A percentile compares a stretch with the other conserved stretches of the same genome.
These are phyloP conservation scores for Ditylenchus weischeri DNA, from an alignment of 2,888 invertebrate genomes.

Conservation along the genomic window DNA sequence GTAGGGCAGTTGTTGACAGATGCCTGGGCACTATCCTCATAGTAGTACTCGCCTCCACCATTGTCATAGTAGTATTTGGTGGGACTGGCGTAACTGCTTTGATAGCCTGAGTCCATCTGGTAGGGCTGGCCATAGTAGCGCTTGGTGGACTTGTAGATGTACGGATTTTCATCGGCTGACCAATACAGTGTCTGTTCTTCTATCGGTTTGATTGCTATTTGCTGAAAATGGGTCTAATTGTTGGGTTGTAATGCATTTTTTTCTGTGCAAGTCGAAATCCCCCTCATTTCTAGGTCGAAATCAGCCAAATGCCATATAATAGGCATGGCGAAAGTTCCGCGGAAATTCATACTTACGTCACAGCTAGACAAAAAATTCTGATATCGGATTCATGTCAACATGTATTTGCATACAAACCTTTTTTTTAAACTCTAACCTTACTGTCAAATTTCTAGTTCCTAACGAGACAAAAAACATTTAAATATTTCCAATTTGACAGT, in stretches of 20 bases:
- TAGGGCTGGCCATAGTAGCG: slow-evolving; percentile 56
- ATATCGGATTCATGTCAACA: too few species aligned
- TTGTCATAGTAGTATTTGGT: slow-evolving; percentile 13
- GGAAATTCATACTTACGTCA: too few species aligned
- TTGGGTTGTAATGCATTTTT: neutral
- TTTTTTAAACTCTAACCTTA: too few species aligned
- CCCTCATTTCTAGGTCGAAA: too few species aligned
- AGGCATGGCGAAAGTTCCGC: too few species aligned
- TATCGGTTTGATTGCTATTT: slow-evolving; percentile 46
- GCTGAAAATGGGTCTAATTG: slow-evolving; percentile 21
- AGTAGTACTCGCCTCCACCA: slow-evolving; percentile 7
- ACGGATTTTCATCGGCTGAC: slow-evolving; percentile 58
- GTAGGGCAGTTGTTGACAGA: neutral
- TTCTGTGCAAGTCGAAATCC: too few species aligned
- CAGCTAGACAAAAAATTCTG: too few species aligned
- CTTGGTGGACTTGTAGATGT: slow-evolving; percentile 55
- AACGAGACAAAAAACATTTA: too few species aligned
- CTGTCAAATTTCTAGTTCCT: too few species aligned
- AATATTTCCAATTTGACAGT: too few species aligned
- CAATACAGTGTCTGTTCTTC: slow-evolving; percentile 58
- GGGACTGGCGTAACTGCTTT: slow-evolving; percentile 12
- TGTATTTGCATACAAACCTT: too few species aligned
- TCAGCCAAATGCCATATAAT: too few species aligned
- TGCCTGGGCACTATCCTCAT: slow-evolving; percentile 4
- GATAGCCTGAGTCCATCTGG: slow-evolving; percentile 48